Evolutionary conservation across 2,888 invertebrate species (phyloP).

Genomic region (Diarsia dahlii): DNA sequence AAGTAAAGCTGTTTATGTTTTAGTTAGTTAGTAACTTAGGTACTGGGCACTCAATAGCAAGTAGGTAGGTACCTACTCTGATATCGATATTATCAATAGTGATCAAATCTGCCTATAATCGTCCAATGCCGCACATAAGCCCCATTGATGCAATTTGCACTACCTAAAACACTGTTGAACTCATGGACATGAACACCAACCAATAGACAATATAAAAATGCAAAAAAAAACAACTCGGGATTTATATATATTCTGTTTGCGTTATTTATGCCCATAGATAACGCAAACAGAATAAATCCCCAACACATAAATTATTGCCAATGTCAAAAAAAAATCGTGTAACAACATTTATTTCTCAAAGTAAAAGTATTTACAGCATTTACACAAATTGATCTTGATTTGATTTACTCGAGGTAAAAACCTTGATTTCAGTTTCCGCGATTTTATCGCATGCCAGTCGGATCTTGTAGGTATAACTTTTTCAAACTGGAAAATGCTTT

Average conservation of each 20-base stretch:
- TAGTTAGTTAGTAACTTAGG: neutral
- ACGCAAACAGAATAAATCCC: neutral
- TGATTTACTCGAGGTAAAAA: constrained; percentile 46
- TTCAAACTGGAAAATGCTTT: constrained; percentile 4
- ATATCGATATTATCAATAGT: constrained; percentile 2
- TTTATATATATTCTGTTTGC: too few relatives aligned
- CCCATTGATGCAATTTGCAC: neutral
- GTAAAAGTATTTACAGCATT: constrained; percentile 44
- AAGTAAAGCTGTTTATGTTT: neutral
- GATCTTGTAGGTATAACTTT: constrained; percentile 7
- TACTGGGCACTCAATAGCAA: neutral
- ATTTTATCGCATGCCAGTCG: constrained; percentile 22
- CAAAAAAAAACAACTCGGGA: neutral
- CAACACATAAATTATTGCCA: constrained; percentile 6
- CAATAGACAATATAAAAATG: neutral
- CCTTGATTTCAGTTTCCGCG: constrained; percentile 52
- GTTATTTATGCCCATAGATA: neutral
- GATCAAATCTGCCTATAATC: constrained; percentile 1
- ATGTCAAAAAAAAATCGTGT: constrained; percentile 21
- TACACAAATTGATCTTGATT: constrained; percentile 36
- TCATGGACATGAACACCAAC: neutral
- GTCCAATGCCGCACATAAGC: neutral
- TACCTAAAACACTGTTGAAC: neutral
- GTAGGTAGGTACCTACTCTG: neutral
- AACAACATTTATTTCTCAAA: constrained; percentile 25